These are phyloP conservation scores for Ceriagrion tenellum DNA, from an alignment of 2,888 invertebrate species.

Conservation along the genomic window DNA sequence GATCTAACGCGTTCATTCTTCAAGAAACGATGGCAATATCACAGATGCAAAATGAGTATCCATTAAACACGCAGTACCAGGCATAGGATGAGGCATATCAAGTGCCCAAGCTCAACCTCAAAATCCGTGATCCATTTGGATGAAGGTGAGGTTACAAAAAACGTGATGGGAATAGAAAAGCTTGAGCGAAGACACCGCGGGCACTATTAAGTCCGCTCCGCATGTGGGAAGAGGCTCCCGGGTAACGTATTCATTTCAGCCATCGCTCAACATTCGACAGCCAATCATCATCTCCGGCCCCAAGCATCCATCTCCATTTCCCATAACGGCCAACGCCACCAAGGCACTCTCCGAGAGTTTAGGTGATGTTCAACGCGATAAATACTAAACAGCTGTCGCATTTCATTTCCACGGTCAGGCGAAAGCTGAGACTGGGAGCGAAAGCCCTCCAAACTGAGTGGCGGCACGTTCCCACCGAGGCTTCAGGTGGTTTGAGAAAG, in stretches of 20 bases:
- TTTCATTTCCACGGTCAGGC: neutral
- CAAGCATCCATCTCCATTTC: constrained; percentile 2
- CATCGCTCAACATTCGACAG: neutral
- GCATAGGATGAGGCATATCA: neutral
- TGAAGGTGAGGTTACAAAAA: neutral
- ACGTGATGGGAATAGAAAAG: neutral
- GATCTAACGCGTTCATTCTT: neutral
- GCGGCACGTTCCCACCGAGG: no score
- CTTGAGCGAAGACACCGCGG: neutral
- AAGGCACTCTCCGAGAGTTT: neutral
- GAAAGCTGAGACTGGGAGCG: neutral
- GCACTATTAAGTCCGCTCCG: neutral
- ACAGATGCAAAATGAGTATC: neutral
- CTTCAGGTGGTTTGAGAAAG: no score
- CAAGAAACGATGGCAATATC: neutral
- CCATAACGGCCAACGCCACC: neutral
- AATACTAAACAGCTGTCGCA: neutral
- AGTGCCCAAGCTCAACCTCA: neutral
- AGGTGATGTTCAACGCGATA: neutral
- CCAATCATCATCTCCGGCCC: neutral
- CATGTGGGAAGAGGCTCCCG: neutral
- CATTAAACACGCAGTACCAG: neutral
- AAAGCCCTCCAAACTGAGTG: neutral
- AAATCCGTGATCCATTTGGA: neutral
- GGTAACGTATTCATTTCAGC: constrained; percentile 7